Evolutionary conservation across 2,888 invertebrate genomes (phyloP).

Genomic region (Drosophila anomalata): DNA sequence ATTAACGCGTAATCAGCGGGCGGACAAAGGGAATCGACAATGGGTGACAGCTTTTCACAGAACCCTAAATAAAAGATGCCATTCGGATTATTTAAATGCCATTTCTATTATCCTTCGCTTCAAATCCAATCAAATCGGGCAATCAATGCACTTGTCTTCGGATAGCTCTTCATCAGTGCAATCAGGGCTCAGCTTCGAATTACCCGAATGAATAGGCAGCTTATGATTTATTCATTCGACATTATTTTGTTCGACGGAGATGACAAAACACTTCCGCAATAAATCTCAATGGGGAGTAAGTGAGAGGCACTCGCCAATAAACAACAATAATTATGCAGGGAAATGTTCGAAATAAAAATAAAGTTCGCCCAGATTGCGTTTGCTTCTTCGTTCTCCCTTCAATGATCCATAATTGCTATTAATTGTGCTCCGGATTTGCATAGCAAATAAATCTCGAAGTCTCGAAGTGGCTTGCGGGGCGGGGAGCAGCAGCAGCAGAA

Average conservation of each 20-base stretch:
- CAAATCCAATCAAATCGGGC: constrained; percentile 19
- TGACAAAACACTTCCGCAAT: constrained; percentile 38
- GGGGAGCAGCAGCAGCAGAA: constrained; percentile 4
- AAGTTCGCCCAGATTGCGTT: neutral
- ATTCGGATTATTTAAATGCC: neutral
- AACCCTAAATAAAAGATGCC: neutral
- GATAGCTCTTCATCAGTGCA: constrained; percentile 13
- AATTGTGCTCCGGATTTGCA: constrained; percentile 61
- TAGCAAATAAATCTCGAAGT: constrained; percentile 51
- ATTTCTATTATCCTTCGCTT: constrained; percentile 1
- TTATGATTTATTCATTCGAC: constrained; percentile 63
- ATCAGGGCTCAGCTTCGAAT: constrained; percentile 27
- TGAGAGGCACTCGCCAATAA: constrained; percentile 36
- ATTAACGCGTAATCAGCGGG: constrained; percentile 6
- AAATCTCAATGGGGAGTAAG: constrained; percentile 43
- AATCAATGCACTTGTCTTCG: constrained; percentile 8
- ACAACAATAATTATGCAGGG: constrained; percentile 44
- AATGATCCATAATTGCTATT: constrained; percentile 74
- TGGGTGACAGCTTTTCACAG: neutral
- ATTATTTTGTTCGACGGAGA: constrained; percentile 35
- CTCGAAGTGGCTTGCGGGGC: neutral
- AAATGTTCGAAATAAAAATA: constrained; percentile 29
- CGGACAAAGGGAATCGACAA: neutral
- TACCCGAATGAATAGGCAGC: constrained; percentile 49
- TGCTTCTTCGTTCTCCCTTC: constrained; percentile 20